Base-by-base conservation (phyloP, 37 sponge, comb jelly and placozoan genomes). In the Diacarnus erythraeanus region DNA sequence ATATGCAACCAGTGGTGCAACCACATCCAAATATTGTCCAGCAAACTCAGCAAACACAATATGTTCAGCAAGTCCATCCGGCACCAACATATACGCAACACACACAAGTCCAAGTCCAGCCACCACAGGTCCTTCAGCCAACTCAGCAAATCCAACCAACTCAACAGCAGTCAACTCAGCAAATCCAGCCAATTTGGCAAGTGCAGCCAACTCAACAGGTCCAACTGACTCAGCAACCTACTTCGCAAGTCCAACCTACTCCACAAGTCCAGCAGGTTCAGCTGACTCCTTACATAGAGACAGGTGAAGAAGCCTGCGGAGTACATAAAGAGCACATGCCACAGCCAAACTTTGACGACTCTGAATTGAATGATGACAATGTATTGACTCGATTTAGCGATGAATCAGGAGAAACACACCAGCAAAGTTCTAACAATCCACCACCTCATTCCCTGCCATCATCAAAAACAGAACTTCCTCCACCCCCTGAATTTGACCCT, bases 321-420 rank as follows among this genome's bases (percentile, higher is more conserved):
- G 59, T 58, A 2, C 76, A 57, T 4, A 38, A 30, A 75, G 60
- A 15, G 33, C 22, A 3, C 35, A 30, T 34, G 33, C 40, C 42
- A 33, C 77, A 76, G 38, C 77, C 77, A 38, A 37, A 76, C 42
- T 76, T 76, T 37, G 64, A 76, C 10, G 67, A 64, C 23, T 31
- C n/a, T 60, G 26, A 26, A 23, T 34, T 38, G 69, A 38, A 68
- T 33, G 69, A 68, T 12, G 38, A 31, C 35, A 68, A 21, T 9
- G 63, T 51, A 37, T 12, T 76, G 20, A 78, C 78, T 5, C 40
- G 78, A 9, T 42, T 66, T 43, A 78, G 67, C 26, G 66, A 64
- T 22, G 66, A 64, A 9, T 42, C 66, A n/a, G 59, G 25, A 9
- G 59, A 75, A 26, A 61, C 51, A 33, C 61, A 18, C 67, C 38